Evolutionary conservation across 2,888 invertebrate genomes (phyloP).

Genomic region (Andrena praecox): DNA sequence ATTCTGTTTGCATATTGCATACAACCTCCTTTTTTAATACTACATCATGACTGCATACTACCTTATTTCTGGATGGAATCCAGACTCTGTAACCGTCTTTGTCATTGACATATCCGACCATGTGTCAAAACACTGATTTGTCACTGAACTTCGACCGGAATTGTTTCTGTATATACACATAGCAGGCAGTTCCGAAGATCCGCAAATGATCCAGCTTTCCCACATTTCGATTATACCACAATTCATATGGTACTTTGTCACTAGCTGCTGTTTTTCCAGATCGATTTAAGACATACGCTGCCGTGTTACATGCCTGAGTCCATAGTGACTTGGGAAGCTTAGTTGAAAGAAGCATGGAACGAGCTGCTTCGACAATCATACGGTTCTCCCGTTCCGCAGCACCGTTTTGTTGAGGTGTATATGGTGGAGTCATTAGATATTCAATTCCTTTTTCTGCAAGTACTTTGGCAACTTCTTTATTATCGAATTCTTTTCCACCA

Average conservation of each 20-base stretch:
- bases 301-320: neutral
- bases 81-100: neutral
- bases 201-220: neutral
- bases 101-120: neutral
- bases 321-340: too few species aligned
- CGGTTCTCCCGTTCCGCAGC: constrained; percentile 5
- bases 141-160: neutral
- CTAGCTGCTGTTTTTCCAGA: neutral
- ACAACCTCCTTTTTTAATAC: neutral
- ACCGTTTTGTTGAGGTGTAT: constrained; percentile 18
- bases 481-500: neutral
- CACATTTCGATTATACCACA: neutral
- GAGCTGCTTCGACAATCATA: neutral
- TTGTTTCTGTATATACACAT: neutral
- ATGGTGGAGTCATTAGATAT: neutral
- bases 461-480: neutral
- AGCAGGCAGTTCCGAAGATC: neutral
- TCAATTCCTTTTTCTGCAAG: neutral
- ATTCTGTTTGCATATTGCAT: neutral
- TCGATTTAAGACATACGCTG: neutral
- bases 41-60: neutral
- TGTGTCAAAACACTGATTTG: neutral
- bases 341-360: neutral
- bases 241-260: neutral
- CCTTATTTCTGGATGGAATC: neutral